Percentiles rank a stretch among this genome's conserved stretches.
phyloP scores from a whole-genome alignment of 2,888 invertebrate species.

The Drosophila fulvimacula region DNA sequence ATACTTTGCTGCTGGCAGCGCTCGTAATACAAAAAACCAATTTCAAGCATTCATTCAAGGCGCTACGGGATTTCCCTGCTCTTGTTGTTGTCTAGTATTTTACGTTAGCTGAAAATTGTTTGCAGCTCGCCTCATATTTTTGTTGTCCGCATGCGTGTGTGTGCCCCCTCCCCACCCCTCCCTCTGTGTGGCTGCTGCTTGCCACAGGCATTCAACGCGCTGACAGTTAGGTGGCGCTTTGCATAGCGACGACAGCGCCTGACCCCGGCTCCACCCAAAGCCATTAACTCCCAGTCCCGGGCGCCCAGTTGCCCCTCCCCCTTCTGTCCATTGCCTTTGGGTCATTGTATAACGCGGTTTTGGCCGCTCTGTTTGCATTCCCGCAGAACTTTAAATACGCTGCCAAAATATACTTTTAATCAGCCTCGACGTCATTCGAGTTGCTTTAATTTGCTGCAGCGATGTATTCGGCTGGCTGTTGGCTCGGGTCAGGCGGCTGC shows the following conservation, averaged over 20 bases:
- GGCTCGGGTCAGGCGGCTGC: slow-evolving; percentile 47
- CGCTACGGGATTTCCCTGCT: slow-evolving; percentile 54
- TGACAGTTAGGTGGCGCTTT: slow-evolving; percentile 64
- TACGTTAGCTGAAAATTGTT: slow-evolving; percentile 53
- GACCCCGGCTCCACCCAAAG: slow-evolving; percentile 5
- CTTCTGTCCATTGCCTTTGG: slow-evolving; percentile 22
- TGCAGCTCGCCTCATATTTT: slow-evolving; percentile 18
- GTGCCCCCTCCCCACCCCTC: not conserved
- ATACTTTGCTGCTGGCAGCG: slow-evolving; percentile 64
- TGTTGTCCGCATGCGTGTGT: slow-evolving; percentile 17
- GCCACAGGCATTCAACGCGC: slow-evolving; percentile 53
- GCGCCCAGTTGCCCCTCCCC: too few relatives aligned
- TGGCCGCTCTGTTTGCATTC: slow-evolving; percentile 17
- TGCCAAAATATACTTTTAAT: slow-evolving; percentile 79
- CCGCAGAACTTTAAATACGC: slow-evolving; percentile 63
- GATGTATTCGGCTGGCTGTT: slow-evolving; percentile 8
- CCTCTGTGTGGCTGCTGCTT: slow-evolving; percentile 11
- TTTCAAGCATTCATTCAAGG: slow-evolving; percentile 74
- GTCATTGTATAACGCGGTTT: slow-evolving; percentile 45
- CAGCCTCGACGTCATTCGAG: too few relatives aligned
- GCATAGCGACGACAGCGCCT: slow-evolving; percentile 67
- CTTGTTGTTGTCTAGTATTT: slow-evolving; percentile 36
- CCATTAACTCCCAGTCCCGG: slow-evolving; percentile 20
- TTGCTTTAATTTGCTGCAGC: slow-evolving; percentile 19
- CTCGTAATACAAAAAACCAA: slow-evolving; percentile 68